Conservation (phyloP, 1,140 invertebrate genomes). For the Hormaphis cornu region DNA sequence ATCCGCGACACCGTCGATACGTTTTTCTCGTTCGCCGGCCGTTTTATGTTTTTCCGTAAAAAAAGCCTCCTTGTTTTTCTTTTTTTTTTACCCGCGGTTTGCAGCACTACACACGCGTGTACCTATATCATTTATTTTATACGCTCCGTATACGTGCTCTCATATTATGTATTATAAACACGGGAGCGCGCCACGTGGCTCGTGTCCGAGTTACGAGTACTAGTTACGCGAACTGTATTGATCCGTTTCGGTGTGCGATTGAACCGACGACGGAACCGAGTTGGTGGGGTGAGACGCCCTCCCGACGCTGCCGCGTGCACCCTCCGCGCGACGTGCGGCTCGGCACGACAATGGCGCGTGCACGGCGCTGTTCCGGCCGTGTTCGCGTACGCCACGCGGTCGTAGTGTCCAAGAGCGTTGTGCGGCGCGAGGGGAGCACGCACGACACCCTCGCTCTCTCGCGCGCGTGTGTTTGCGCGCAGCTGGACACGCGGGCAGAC, state of each 20-base stretch:
- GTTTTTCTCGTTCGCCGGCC: not conserved
- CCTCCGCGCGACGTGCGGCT: not conserved
- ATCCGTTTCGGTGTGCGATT: slow-evolving; percentile 28
- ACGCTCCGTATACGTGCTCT: not conserved
- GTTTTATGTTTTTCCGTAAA: too few species aligned
- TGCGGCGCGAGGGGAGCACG: not conserved
- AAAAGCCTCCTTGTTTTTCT: too few species aligned
- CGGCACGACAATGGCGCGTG: not conserved
- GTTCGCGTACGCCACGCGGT: not conserved
- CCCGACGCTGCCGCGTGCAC: not conserved
- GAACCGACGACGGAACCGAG: slow-evolving; percentile 1
- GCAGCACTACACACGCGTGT: too few species aligned
- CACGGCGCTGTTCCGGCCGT: not conserved
- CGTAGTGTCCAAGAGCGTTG: not conserved
- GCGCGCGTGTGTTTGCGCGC: too few species aligned
- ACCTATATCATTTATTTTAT: not conserved
- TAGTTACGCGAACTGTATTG: slow-evolving; percentile 3
- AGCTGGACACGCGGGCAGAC: not conserved
- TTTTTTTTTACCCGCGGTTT: too few species aligned
- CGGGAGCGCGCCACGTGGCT: not conserved
- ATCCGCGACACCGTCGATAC: not conserved
- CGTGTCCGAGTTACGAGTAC: not conserved
- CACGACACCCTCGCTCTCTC: too few species aligned
- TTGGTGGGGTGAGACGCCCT: not conserved
- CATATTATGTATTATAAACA: too few species aligned